These are phyloP conservation scores for Herpailurus yagouaroundi DNA, from an alignment of 2,113 vertebrate genomes.

Conservation along the genomic window DNA sequence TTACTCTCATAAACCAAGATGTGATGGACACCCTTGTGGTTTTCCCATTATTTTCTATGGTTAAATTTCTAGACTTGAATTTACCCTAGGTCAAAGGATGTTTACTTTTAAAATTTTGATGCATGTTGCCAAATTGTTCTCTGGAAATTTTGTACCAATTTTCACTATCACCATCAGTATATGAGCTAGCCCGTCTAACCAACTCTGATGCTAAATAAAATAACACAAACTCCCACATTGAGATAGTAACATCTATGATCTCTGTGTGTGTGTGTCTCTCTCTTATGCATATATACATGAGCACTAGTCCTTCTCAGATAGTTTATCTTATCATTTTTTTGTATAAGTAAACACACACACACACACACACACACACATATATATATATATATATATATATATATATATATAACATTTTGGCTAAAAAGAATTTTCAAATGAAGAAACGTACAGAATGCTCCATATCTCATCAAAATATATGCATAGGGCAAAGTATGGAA, in stretches of 20 bases:
- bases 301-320: neutral
- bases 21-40: neutral
- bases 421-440: neutral
- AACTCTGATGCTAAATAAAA: neutral
- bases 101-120: neutral
- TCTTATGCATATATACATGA: neutral
- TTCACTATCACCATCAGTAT: neutral
- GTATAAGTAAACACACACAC: neutral
- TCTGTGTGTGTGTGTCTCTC: neutral
- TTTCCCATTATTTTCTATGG: neutral
- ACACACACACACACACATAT: too few species aligned
- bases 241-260: neutral
- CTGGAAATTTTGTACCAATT: neutral
- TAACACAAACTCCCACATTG: neutral
- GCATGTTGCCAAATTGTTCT: neutral
- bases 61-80: neutral
- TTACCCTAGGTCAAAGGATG: neutral
- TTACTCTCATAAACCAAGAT: neutral
- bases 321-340: neutral
- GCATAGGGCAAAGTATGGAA: neutral
- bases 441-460: neutral
- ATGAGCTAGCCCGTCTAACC: neutral
- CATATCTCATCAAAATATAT: neutral
- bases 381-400: neutral
- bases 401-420: neutral